Percentiles rank a stretch among this genome's conserved stretches.
Conservation (phyloP, 2,113 vertebrate genomes). For the Centrocercus urophasianus region DNA sequence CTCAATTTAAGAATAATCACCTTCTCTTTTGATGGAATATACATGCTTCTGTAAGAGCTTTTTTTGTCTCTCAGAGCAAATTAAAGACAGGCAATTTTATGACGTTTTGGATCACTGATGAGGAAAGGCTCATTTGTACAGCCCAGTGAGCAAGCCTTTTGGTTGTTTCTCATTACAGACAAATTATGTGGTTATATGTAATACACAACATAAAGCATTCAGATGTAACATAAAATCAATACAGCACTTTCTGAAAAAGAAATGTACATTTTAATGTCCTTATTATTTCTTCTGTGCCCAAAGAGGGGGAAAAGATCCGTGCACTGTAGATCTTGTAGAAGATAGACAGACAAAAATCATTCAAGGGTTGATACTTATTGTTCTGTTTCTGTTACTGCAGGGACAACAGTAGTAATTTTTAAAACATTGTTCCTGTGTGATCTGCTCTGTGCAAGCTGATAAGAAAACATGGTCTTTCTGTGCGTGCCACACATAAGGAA, state of each 20-base stretch:
- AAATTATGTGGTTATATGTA: constrained; percentile 31
- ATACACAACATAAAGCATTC: constrained; percentile 12
- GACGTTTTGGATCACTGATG: constrained; percentile 41
- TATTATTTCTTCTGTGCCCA: constrained; percentile 21
- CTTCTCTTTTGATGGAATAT: constrained; percentile 13
- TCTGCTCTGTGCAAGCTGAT: constrained; percentile 17
- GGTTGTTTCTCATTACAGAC: constrained; percentile 18
- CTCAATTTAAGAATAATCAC: constrained; percentile 30
- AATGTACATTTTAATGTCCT: constrained; percentile 20
- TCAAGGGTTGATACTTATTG: background rate
- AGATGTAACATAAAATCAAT: constrained; percentile 40
- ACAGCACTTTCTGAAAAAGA: background rate
- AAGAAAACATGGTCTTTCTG: constrained; percentile 16
- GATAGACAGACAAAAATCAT: background rate
- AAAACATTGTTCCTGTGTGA: background rate
- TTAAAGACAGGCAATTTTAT: background rate
- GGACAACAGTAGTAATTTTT: constrained; percentile 41
- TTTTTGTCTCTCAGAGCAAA: constrained; percentile 34
- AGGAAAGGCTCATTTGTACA: constrained; percentile 55
- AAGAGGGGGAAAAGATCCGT: background rate
- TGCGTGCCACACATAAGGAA: background rate
- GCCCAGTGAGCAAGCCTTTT: constrained; percentile 54
- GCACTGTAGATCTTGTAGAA: background rate
- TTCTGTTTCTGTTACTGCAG: background rate
- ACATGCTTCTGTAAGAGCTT: background rate